A percentile compares a stretch with the other conserved stretches of the same genome.
These are phyloP conservation scores for Ricordea florida DNA, from an alignment of 92 coral and sea anemone species.

Conservation along the genomic window DNA sequence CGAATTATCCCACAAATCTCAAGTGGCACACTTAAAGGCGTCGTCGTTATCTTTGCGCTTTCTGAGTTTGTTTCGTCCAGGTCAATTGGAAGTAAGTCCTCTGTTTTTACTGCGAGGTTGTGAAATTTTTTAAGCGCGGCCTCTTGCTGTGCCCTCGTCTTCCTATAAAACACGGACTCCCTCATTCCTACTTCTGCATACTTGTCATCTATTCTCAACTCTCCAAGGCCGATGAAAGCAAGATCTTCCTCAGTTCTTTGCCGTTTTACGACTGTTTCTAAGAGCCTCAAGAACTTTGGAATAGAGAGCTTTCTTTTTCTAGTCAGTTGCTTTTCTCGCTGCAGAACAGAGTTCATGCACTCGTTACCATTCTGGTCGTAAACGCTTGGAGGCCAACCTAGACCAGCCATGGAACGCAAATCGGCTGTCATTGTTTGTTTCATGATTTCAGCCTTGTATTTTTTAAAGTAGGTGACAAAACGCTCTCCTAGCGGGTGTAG, in stretches of 20 bases:
- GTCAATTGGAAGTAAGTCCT: background rate
- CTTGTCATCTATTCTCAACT: background rate
- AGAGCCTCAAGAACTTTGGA: conserved; percentile 13
- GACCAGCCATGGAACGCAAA: conserved; percentile 40
- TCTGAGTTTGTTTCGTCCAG: background rate
- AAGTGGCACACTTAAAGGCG: conserved; percentile 17
- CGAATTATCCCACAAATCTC: conserved; percentile 29
- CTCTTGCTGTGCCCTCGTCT: conserved; percentile 22
- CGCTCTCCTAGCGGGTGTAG: conserved; percentile 18
- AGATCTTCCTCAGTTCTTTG: conserved; percentile 47
- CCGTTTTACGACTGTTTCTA: conserved; percentile 18
- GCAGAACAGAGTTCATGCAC: conserved; percentile 50
- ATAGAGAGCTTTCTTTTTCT: conserved; percentile 25
- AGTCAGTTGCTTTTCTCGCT: conserved; percentile 10
- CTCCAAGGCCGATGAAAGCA: conserved; percentile 35
- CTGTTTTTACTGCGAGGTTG: background rate
- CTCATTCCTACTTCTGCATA: background rate
- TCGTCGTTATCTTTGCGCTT: background rate
- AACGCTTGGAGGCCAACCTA: conserved; percentile 49
- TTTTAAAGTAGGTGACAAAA: conserved; percentile 12
- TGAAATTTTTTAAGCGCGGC: conserved; percentile 16
- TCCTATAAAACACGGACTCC: conserved; percentile 31
- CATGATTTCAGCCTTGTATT: conserved; percentile 26
- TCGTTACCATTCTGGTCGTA: conserved; percentile 51
- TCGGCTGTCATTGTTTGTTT: conserved; percentile 39